A percentile compares a stretch with the other conserved stretches of the same genome.
Evolutionary conservation across 2,797 vertebrate species (phyloP).

Genomic region (Myiotriccus ornatus): DNA sequence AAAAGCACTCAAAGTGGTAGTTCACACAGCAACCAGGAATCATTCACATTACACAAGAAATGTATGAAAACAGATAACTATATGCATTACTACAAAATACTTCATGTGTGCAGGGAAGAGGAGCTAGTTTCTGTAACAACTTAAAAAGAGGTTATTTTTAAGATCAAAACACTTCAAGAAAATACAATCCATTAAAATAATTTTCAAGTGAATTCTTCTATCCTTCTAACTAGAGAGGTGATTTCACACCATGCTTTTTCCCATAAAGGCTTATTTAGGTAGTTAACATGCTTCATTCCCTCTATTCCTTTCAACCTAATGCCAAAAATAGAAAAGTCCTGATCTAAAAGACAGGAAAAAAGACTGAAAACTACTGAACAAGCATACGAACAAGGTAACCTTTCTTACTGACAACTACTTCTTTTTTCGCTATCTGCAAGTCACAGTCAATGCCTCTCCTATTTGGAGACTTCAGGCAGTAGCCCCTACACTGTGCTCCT

Average conservation of each 20-base stretch:
- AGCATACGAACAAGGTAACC: not conserved
- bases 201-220: not conserved
- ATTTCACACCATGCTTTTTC: not conserved
- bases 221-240: not conserved
- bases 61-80: not conserved
- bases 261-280: not conserved
- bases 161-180: not conserved
- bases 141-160: not conserved
- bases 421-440: not conserved
- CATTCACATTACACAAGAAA: not conserved
- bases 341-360: not conserved
- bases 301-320: not conserved
- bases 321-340: not conserved
- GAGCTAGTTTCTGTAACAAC: not conserved
- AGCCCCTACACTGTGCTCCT: not conserved
- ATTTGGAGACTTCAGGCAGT: not conserved
- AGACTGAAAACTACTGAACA: not conserved
- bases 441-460: not conserved
- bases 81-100: not conserved
- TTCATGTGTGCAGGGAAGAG: not conserved
- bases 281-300: not conserved
- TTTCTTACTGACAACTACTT: not conserved
- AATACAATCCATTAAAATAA: not conserved
- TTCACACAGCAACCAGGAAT: not conserved
- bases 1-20: not conserved